Evolutionary conservation across 2,113 vertebrate species (phyloP), one percentile per base, ranked within the genome.

Genomic region (Salminus brasiliensis): DNA sequence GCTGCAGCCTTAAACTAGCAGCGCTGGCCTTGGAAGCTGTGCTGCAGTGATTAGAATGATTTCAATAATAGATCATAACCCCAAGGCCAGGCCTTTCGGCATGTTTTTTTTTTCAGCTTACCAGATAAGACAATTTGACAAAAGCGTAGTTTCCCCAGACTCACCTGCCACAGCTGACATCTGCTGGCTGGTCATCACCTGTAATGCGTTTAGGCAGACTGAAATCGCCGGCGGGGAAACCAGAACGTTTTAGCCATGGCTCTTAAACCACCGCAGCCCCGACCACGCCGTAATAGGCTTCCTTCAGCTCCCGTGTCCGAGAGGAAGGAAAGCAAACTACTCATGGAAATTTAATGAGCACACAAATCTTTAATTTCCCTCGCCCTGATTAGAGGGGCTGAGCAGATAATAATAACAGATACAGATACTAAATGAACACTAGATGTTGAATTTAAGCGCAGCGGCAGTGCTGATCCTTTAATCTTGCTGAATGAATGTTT

Each of bases 321-420:
- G 52, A 77, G 79, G 70, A 78, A 77, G 63, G 76, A 73, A 47
- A 71, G 30, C 65, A 77, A 78, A 47, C 65, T 57, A 73, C 74
- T 78, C 72, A 74, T 75, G 74, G 76, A 81, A 80, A 81, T 81
- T 84, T 84, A 84, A 81, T 84, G 79, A 84, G 76, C 12, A 10
- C 73, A 43, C 16, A 80, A 77, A 68, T 81, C 57, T 57, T 67
- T 53, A 36, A 66, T 66, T 77, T 73, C 59, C 47, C 55, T 66
- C 13, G 34, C 45, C 59, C 65, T 78, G 80, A 81, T 81, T 78
- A 77, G 23, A 78, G 71, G 63, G 16, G 29, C 7, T 18, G 23
- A 41, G 32, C 18, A 25, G 18, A 55, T 55, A 55, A 55, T n/a
- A n/a, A n/a, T n/a, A n/a, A n/a, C n/a, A n/a, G n/a, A n/a, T n/a